Evolutionary conservation across 2,797 vertebrate genomes (phyloP), one percentile per base, ranked within the genome.

Genomic region (Cossypha heuglini): DNA sequence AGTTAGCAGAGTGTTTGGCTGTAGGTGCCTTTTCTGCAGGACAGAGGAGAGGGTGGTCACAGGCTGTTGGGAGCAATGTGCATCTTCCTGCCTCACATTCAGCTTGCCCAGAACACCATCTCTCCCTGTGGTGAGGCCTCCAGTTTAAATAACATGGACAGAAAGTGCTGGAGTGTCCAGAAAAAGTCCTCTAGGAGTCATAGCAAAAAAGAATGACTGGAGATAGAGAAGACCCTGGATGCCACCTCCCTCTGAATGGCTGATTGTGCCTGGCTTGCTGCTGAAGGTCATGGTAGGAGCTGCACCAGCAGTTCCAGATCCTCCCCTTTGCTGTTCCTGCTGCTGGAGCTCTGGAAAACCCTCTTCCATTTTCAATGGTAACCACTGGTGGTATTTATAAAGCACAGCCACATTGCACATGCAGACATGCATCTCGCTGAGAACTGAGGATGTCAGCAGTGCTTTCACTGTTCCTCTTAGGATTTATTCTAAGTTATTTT

Each of bases 401-500:
- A 62, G 22, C 43, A 43, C 66, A 77, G 73, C 64, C 31, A 58
- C 88, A 80, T 83, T 94, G 35, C 67, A 72, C 73, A 57, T 48
- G 71, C 86, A 96, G 94, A 95, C 92, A 93, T 43, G 79, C 79
- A 91, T 86, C 85, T 96, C 12, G 8, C 79, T 88, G 89, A 94
- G 85, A 94, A 86, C 87, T 88, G 94, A 96, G 88, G 93, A 94
- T 95, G 93, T 96, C 93, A 95, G 96, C 93, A 94, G 79, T 81
- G 91, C 76, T 95, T 94, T 90, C 76, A 66, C 88, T 93, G 83
- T 71, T 96, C 88, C 93, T 93, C 79, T 91, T 72, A 93, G 95
- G 96, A 95, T 96, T 96, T 97, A 95, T 95, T 95, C 93, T 93
- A 93, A 93, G 94, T 97, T 97, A 97, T 97, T 97, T 97, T 95